Evolutionary conservation across 1,140 invertebrate species (phyloP), one percentile per base, ranked within the genome.

Genomic region (Pseudobourletiella spinata): DNA sequence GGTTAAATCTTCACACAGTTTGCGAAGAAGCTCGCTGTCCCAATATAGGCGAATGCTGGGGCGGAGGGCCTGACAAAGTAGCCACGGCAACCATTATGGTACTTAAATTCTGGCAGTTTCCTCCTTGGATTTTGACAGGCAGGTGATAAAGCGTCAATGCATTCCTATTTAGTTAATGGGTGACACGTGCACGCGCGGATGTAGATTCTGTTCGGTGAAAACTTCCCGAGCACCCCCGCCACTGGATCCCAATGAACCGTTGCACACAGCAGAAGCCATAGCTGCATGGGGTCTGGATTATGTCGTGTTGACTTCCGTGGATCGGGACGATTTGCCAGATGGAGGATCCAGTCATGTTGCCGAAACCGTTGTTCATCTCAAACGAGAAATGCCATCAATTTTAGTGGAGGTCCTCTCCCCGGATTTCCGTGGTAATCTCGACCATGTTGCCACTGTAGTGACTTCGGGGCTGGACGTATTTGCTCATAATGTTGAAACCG

Each of bases 41-140:
- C 1, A 99, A 99, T 77, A 98, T 99, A 70, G 94, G 95, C 22
- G 95, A 98, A 79, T 99, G 96, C 77, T 99, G 97, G 97, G 95
- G 94, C 65, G 95, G 89, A n/a, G 88, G 88, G 55, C 82, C 85
- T 70, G 83, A 91, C 77, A 86, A 86, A 26, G 89, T 87, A 15
- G 86, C 89, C 29, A 94, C 89, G 59, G 89, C 89, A 50, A 93
- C 89, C 48, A 92, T 92, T 64, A 93, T 93, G 90, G 88, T 91
- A 77, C n/a, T n/a, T n/a, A n/a, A n/a, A n/a, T n/a, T n/a, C n/a
- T n/a, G n/a, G n/a, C n/a, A n/a, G n/a, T n/a, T n/a, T n/a, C n/a
- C n/a, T n/a, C n/a, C n/a, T n/a, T n/a, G n/a, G n/a, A n/a, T n/a
- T n/a, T n/a, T n/a, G n/a, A n/a, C n/a, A n/a, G n/a, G n/a, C n/a